Base-by-base conservation (phyloP, 2,797 vertebrate genomes). In the Rhadinocentrus ornatus region DNA sequence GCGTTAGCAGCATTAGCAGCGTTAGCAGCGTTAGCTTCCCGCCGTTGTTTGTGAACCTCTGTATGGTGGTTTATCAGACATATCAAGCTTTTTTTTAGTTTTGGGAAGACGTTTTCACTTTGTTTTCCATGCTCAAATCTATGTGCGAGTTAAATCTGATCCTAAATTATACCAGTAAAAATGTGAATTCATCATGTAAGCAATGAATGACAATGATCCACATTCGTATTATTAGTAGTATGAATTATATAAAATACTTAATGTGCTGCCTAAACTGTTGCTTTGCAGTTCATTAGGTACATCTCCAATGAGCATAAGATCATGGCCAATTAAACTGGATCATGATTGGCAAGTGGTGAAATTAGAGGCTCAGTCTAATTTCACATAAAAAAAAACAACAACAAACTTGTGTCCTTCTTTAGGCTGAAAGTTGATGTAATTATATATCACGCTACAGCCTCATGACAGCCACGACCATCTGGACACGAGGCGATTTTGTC, bases 281-380 rank as follows among this genome's bases (percentile, higher is more conserved):
- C 84, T 73, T 66, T 78, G 73, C 86, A 89, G 62, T 72, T 89
- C 82, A 90, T 91, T 86, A 80, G 81, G 62, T 78, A 64, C 76
- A 57, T 74, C 32, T 1, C 26, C 16, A 46, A 60, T 77, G 81
- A 82, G 69, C 87, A 74, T 83, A 44, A 83, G 85, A 88, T 89
- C 80, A 86, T 54, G 75, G 83, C 68, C 55, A 81, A 88, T 91
- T 88, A 88, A 81, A 55, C 60, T 15, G 1, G 29, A 7, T 34
- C 71, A 71, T 84, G 86, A 89, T 91, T 88, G 88, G 81, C 85
- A 88, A 77, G 71, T 59, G 63, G 22, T 54, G 55, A 75, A 75
- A 84, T 86, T 60, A 82, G 44, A 69, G 66, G 62, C 84, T 75
- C 57, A 39, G 71, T 78, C 54, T 48, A 71, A 64, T 56, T 82